Base-by-base conservation (phyloP, 2,888 invertebrate genomes). In the Limnephilus lunatus region DNA sequence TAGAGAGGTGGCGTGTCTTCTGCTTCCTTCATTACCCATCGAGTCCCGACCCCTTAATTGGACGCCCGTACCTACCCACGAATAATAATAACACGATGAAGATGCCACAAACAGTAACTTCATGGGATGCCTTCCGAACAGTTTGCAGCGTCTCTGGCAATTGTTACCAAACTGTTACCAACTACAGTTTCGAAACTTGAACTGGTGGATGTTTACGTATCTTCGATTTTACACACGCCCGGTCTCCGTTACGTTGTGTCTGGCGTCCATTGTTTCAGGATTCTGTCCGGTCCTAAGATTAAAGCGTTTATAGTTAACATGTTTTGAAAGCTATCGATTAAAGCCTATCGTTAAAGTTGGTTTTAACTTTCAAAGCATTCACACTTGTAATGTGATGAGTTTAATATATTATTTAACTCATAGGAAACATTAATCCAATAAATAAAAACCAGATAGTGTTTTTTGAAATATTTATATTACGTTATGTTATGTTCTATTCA, bases 31-130 rank as follows among this genome's bases (percentile, higher is more conserved):
- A 91, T 89, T 91, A 88, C 88, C 68, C 86, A 30, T 44, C 48
- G 86, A 35, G 88, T 68, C 53, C 86, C 81, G 39, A 86, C n/a
- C 85, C 80, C 90, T 86, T 93, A 93, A 93, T 93, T 93, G 93
- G 68, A 68, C 68, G 25, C 68, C 68, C 91, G 86, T 88, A 83
- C 48, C 53, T 53, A 53, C 15, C 19, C 25, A 68, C 68, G 68
- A 68, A 68, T 68, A 68, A 68, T 68, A 68, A 68, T 68, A 68
- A 68, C 68, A 68, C 68, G 25, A 7, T 68, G 68, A n/a, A 68
- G 9, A 68, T 68, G 25, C 68, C 68, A n/a, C 68, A 25, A 68
- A 25, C 53, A 68, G 53, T 25, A 68, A 68, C 53, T 68, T 19
- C 19, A 68, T 68, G 53, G 25, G 53, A 68, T 25, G 19, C 53